phyloP scores from a whole-genome alignment of 2,113 vertebrate species.

The Holacanthus passer region DNA sequence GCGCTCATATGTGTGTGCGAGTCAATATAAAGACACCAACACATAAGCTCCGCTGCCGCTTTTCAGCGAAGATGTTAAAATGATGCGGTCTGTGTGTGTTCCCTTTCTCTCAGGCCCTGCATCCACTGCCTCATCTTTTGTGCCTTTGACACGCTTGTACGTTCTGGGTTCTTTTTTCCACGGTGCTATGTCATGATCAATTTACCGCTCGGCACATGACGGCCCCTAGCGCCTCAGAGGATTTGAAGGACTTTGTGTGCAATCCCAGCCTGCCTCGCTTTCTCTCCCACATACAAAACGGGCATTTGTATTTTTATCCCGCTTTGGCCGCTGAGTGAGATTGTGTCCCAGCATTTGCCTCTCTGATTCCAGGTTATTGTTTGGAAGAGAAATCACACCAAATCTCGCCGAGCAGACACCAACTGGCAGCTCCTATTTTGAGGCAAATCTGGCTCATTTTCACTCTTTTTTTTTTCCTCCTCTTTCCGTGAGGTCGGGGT shows the following conservation, averaged over 20 bases:
- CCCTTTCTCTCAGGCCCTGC: conserved; percentile 65
- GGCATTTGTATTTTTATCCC: conserved; percentile 78
- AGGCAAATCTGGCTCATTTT: conserved; percentile 19
- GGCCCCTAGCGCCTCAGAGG: conserved; percentile 78
- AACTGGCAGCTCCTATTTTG: conserved; percentile 41
- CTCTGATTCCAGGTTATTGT: conserved; percentile 69
- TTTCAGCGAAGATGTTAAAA: conserved; percentile 61
- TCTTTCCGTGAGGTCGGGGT: conserved; percentile 36
- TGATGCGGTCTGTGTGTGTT: conserved; percentile 75
- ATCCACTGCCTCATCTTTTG: conserved; percentile 72
- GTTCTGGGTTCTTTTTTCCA: conserved; percentile 71
- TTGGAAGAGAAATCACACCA: conserved; percentile 51
- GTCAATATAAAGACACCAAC: conserved; percentile 28
- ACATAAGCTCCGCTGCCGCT: conserved; percentile 37
- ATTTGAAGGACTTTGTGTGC: conserved; percentile 80
- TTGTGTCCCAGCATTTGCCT: conserved; percentile 65
- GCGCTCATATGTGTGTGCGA: conserved; percentile 9
- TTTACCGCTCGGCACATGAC: conserved; percentile 83
- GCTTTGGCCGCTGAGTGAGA: conserved; percentile 66
- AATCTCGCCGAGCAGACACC: conserved; percentile 45
- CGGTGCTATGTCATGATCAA: conserved; percentile 81
- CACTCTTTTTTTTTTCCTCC: too few species aligned
- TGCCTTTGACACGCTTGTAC: conserved; percentile 77
- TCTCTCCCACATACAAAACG: conserved; percentile 76
- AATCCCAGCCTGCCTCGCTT: conserved; percentile 73